Conservation (phyloP, 2,888 invertebrate species). For the Apomyelois bistriatella region DNA sequence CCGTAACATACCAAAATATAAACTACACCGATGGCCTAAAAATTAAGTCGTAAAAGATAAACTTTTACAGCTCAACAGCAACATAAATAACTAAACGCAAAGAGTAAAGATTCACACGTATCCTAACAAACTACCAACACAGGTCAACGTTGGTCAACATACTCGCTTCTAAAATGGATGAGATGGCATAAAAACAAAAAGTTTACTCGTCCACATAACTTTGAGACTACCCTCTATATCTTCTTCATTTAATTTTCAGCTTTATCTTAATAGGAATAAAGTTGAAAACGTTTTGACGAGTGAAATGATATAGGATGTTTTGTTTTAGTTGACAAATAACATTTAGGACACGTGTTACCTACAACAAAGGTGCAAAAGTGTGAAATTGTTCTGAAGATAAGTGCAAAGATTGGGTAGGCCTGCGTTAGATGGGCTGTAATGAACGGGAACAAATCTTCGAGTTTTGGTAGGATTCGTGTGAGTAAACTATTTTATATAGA, state of each 20-base stretch:
- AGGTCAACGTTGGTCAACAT: constrained; percentile 43
- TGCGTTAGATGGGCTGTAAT: constrained; percentile 32
- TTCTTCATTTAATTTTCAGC: constrained; percentile 4
- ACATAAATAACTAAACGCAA: constrained; percentile 4
- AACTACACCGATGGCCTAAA: too few relatives aligned
- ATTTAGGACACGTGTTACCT: constrained; percentile 56
- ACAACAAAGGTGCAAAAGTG: constrained; percentile 55
- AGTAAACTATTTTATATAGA: too few relatives aligned
- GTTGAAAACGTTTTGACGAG: constrained; percentile 12
- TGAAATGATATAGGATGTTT: constrained; percentile 15
- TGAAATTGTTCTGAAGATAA: constrained; percentile 54
- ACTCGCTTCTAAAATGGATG: constrained; percentile 41
- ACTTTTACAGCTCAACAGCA: background rate
- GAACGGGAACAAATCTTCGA: constrained; percentile 35
- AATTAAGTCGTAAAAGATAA: too few relatives aligned
- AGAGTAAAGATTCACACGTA: constrained; percentile 28
- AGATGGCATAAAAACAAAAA: constrained; percentile 48
- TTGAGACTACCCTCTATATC: constrained; percentile 1
- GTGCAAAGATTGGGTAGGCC: constrained; percentile 27
- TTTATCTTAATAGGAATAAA: accelerated
- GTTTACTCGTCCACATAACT: constrained; percentile 19
- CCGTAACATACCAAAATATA: too few relatives aligned
- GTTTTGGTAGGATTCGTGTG: background rate
- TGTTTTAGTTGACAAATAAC: constrained; percentile 25
- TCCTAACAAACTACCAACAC: constrained; percentile 34